A percentile compares a stretch with the other conserved stretches of the same genome.
Conservation (phyloP, 2,888 invertebrate genomes). For the Leucoptera coffeella region DNA sequence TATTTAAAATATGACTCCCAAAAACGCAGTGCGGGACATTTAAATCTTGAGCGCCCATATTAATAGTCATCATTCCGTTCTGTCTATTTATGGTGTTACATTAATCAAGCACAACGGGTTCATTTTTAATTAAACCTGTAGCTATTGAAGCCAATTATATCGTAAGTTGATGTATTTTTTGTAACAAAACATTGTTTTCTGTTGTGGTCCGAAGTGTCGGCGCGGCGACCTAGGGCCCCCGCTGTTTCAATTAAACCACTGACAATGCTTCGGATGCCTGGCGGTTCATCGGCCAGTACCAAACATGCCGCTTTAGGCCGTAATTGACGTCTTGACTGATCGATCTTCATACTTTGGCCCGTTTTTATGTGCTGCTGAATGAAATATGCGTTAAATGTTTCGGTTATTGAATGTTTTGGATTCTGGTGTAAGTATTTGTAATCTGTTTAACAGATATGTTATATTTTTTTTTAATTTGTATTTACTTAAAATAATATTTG, state of each 20-base stretch:
- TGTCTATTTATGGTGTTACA: conserved; percentile 22
- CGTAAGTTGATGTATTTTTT: conserved; percentile 32
- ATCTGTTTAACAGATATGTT: too few species aligned
- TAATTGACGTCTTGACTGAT: neutral
- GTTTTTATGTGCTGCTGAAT: too few species aligned
- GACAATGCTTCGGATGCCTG: conserved; percentile 45
- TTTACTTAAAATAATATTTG: too few species aligned
- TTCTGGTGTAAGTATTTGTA: too few species aligned
- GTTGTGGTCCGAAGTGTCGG: conserved; percentile 17
- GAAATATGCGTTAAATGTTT: too few species aligned
- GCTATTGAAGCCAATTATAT: conserved; percentile 41
- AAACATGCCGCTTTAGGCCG: conserved; percentile 3
- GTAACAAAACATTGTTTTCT: conserved; percentile 43
- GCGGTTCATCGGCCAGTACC: conserved; percentile 14
- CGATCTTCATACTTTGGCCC: conserved; percentile 2
- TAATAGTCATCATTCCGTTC: conserved; percentile 12
- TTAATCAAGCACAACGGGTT: conserved; percentile 26
- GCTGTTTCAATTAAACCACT: conserved; percentile 53
- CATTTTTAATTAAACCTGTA: conserved; percentile 38
- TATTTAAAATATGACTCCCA: too few species aligned
- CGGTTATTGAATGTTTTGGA: too few species aligned
- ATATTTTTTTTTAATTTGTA: too few species aligned
- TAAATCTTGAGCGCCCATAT: conserved; percentile 3
- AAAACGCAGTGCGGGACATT: too few species aligned
- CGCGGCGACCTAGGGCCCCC: conserved; percentile 22